phyloP scores from a whole-genome alignment of 2,113 vertebrate species.

The Pao palembangensis region DNA sequence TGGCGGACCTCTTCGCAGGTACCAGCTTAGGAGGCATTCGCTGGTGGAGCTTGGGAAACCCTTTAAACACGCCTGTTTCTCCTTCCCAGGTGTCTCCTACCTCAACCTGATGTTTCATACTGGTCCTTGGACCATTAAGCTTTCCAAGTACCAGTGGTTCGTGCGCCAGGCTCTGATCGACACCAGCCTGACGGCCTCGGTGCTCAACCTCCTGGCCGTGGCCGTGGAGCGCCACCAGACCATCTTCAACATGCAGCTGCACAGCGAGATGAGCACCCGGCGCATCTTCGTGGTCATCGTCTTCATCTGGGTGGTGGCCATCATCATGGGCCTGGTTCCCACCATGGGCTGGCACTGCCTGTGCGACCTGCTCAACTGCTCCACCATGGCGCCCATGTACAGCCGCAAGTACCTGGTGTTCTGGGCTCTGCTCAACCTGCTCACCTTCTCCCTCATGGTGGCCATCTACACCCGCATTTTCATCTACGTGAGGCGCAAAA shows the following conservation, averaged over 20 bases:
- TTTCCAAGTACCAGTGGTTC: slow-evolving; percentile 84
- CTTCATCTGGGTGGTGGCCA: slow-evolving; percentile 86
- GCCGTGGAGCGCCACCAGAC: slow-evolving; percentile 93
- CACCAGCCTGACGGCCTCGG: slow-evolving; percentile 89
- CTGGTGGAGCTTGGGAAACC: neutral
- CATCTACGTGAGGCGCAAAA: slow-evolving; percentile 89
- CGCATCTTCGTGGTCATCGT: slow-evolving; percentile 87
- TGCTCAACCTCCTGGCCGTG: slow-evolving; percentile 90
- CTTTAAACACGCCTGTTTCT: neutral
- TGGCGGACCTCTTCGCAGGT: slow-evolving; percentile 90
- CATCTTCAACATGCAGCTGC: slow-evolving; percentile 92
- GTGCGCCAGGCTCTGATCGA: slow-evolving; percentile 92
- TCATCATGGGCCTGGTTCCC: slow-evolving; percentile 91
- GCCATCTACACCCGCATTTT: slow-evolving; percentile 93
- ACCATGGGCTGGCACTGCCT: slow-evolving; percentile 94
- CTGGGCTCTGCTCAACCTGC: slow-evolving; percentile 89
- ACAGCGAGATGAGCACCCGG: slow-evolving; percentile 90
- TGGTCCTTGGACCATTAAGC: slow-evolving; percentile 85
- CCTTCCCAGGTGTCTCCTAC: slow-evolving; percentile 81
- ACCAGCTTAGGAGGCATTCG: neutral
- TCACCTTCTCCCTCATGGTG: slow-evolving; percentile 89
- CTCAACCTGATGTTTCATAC: slow-evolving; percentile 95
- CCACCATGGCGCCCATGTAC: slow-evolving; percentile 92
- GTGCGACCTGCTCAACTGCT: slow-evolving; percentile 83
- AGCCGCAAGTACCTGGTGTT: slow-evolving; percentile 93